Base-by-base conservation (phyloP, 2,888 invertebrate species). In the Choristoneura rosaceana region DNA sequence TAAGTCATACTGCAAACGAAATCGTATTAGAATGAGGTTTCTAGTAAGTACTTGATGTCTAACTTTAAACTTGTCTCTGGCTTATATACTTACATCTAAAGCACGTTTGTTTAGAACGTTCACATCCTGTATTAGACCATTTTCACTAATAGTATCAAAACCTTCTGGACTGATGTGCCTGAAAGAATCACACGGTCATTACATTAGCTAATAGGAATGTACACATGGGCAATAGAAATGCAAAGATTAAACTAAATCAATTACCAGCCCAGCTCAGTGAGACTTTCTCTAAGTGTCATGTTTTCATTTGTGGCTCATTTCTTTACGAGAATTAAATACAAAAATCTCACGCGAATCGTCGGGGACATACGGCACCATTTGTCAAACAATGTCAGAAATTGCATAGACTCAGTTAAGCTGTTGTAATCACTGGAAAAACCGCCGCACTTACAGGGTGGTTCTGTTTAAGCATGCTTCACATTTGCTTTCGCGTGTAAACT, bases 81-180 rank as follows among this genome's bases (percentile, higher is more conserved):
- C 45, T n/a, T 15, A 9, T 67, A 38, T 81, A 95, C 96, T 95
- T 92, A 97, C 97, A 88, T 97, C 96, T 83, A 96, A 89, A 73
- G 97, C 96, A 86, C 95, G 95, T 82, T 95, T 95, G 74, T 95
- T 93, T 75, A 97, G 91, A 82, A 94, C 94, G 82, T 95, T 95
- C 80, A 95, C 87, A 89, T 97, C 96, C 75, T 93, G 92, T 82
- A 95, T 94, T 84, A 90, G 93, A 74, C 95, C 96, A 88, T 95
- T 95, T 89, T 96, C 96, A 77, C 95, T 95, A 79, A 97, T 90
- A 82, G 95, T 91, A 87, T 96, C 95, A 74, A 96, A 91, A 77
- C 97, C 97, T 83, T 96, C 96, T 77, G 96, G 95, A 76, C 96
- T 96, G 78, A 97, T 92, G 88, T 96, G 95, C 97, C 97, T 97